Evolutionary conservation across 2,888 invertebrate genomes (phyloP).

Genomic region (Abrostola triplasia): DNA sequence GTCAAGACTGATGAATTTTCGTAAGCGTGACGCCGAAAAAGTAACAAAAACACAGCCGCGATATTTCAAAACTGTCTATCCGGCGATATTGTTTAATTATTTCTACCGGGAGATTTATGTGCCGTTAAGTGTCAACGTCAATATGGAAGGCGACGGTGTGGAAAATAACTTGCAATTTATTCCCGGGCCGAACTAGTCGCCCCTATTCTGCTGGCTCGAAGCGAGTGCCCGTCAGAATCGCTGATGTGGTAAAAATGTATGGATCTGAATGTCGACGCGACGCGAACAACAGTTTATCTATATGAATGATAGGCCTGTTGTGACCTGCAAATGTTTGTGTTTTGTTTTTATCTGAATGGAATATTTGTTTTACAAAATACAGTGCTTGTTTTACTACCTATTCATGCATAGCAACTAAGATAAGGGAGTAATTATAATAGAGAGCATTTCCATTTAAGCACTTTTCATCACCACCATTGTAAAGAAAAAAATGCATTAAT

Average conservation of each 20-base stretch:
- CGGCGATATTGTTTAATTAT: slow-evolving; percentile 76
- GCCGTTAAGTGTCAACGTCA: slow-evolving; percentile 82
- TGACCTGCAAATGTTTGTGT: slow-evolving; percentile 23
- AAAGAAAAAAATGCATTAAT: too few relatives aligned
- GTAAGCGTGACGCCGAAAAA: slow-evolving; percentile 12
- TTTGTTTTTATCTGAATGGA: slow-evolving; percentile 12
- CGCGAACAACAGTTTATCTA: slow-evolving; percentile 46
- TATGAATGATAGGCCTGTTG: slow-evolving; percentile 42
- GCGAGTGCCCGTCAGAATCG: slow-evolving; percentile 37
- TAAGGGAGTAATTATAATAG: too few relatives aligned
- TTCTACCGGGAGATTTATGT: slow-evolving; percentile 77
- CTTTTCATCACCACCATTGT: too few relatives aligned
- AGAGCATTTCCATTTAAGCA: too few relatives aligned
- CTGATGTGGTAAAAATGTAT: slow-evolving; percentile 52
- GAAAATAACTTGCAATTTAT: slow-evolving; percentile 84
- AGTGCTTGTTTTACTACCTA: too few relatives aligned
- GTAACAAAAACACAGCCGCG: slow-evolving; percentile 11
- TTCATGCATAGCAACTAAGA: too few relatives aligned
- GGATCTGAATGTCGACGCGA: slow-evolving; percentile 37
- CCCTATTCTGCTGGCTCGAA: slow-evolving; percentile 57
- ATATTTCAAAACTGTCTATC: slow-evolving; percentile 64
- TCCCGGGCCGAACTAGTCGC: slow-evolving; percentile 60
- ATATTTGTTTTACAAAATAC: not conserved
- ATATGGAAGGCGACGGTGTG: slow-evolving; percentile 76
- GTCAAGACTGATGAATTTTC: slow-evolving; percentile 1